Base-by-base conservation (phyloP, 1,140 invertebrate genomes). In the Arion vulgaris region DNA sequence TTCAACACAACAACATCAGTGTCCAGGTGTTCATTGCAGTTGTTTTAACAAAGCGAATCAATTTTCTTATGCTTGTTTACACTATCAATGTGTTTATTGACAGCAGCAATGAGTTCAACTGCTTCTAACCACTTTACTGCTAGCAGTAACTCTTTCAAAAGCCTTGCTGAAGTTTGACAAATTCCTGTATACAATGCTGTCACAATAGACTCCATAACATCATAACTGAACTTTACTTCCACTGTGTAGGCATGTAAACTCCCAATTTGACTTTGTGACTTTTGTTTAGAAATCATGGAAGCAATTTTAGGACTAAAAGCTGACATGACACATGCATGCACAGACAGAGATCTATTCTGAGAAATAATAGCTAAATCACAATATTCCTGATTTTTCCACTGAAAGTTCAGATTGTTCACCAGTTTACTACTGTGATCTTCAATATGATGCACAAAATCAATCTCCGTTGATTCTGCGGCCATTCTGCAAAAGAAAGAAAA, bases 301-400 rank as follows among this genome's bases (percentile, higher is more conserved):
- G 66, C 45, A 45, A 85, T 57, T 36, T 74, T 85, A 23, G 80
- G 80, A 38, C 85, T 82, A 62, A 86, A 84, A 17, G 82, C 82
- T 17, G 75, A 53, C 49, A 86, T 36, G n/a, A 86, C 78, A 72
- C 82, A 84, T 4, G 74, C 36, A 28, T 86, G 85, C 23, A 83
- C 80, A 19, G 57, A 38, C 28, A 86, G 41, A 0, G 75, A 28
- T 26, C 51, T 66, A 32, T 75, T 82, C 68, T 80, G 77, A n/a
- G 69, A 38, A 26, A 38, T 66, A 17, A 86, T 26, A 28, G 38
- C 17, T 9, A 86, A 51, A 28, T 86, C 85, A 68, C 85, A 86
- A 49, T 71, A 41, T 49, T 74, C 23, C 15, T 53, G 28, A 4
- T 82, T 68, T 28, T 81, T 76, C 81, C 82, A 81, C 83, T 86